These are phyloP conservation scores for Latrodectus hesperus DNA, from an alignment of 2,888 invertebrate species.

Conservation along the genomic window DNA sequence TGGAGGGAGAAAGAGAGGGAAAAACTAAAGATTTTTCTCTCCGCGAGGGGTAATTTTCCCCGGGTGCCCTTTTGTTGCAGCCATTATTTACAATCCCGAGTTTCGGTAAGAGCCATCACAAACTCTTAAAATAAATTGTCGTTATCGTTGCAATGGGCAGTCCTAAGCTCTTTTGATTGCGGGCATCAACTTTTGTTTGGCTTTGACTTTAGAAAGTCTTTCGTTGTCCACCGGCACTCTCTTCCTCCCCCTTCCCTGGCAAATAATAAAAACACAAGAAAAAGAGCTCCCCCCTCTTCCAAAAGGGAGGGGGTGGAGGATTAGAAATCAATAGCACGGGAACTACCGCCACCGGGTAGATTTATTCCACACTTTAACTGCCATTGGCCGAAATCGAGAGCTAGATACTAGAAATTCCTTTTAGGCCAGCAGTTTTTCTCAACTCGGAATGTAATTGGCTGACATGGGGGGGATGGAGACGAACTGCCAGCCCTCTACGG, in stretches of 20 bases:
- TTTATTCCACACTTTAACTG: slow-evolving; percentile 70
- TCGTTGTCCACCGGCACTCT: slow-evolving; percentile 36
- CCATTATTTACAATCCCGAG: slow-evolving; percentile 58
- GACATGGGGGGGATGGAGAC: slow-evolving; percentile 35
- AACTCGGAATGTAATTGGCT: slow-evolving; percentile 70
- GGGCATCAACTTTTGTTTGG: slow-evolving; percentile 66
- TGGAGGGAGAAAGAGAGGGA: slow-evolving; percentile 18
- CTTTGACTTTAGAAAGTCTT: slow-evolving; percentile 70
- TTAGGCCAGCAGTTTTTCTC: slow-evolving; percentile 68
- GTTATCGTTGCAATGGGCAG: slow-evolving; percentile 67
- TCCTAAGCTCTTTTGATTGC: slow-evolving; percentile 69
- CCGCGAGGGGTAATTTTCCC: slow-evolving; percentile 64
- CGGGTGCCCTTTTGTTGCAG: slow-evolving; percentile 58
- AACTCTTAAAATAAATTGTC: slow-evolving; percentile 68
- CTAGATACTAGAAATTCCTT: slow-evolving; percentile 69
- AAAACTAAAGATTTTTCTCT: slow-evolving; percentile 52
- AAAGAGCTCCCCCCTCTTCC: slow-evolving; percentile 4
- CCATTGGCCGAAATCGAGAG: slow-evolving; percentile 69
- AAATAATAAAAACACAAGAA: slow-evolving; percentile 55
- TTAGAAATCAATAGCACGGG: slow-evolving; percentile 57
- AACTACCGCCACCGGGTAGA: slow-evolving; percentile 57
- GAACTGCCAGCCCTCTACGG: slow-evolving; percentile 32
- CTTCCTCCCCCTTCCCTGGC: slow-evolving; percentile 22
- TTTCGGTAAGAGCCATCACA: slow-evolving; percentile 60
- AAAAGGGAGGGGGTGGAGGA: slow-evolving; percentile 34